Evolutionary conservation across 2,797 vertebrate species (phyloP), one percentile per base, ranked within the genome.

Genomic region (Rhinella marina): DNA sequence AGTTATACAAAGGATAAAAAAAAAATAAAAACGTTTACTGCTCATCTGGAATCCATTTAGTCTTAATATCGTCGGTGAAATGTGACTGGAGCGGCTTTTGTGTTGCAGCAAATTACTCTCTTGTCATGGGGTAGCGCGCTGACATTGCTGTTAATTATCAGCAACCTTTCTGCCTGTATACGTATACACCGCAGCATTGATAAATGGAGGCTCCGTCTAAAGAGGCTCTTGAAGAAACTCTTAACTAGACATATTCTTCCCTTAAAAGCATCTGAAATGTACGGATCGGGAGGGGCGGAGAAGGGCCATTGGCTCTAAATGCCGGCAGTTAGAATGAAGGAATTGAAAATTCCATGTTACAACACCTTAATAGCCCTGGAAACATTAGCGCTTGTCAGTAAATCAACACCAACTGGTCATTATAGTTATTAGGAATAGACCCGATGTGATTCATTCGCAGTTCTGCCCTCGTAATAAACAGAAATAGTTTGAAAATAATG

Each of bases 361-460:
- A 52, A 19, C 27, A 56, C 79, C 73, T 66, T 88, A 77, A 78
- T 83, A 79, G 81, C 86, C 73, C 73, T 13, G 19, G 81, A 78
- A 84, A 68, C 61, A 82, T 83, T 66, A 64, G 56, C 70, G 27
- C 57, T 29, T 68, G 27, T 68, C 72, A 68, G 78, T 48, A 64
- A 56, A 56, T 87, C 59, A 62, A 76, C 80, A 77, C 25, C 66
- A 82, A 78, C 48, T n/a, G 52, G 86, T 81, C 86, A 84, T 88
- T 88, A 78, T 21, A 32, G 59, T 82, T 82, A 66, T 82, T 82
- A 82, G 77, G 75, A 88, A 83, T 78, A 70, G 17, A 66, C 27
- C 21, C 62, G 25, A 77, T 25, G 48, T 14, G 27, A 77, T 48
- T 64, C 32, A 41, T 41, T 41, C 70, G 73, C 70, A 32, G 52